Evolutionary conservation across 2,888 invertebrate genomes (phyloP).

Genomic region (Neoaliturus tenellus): DNA sequence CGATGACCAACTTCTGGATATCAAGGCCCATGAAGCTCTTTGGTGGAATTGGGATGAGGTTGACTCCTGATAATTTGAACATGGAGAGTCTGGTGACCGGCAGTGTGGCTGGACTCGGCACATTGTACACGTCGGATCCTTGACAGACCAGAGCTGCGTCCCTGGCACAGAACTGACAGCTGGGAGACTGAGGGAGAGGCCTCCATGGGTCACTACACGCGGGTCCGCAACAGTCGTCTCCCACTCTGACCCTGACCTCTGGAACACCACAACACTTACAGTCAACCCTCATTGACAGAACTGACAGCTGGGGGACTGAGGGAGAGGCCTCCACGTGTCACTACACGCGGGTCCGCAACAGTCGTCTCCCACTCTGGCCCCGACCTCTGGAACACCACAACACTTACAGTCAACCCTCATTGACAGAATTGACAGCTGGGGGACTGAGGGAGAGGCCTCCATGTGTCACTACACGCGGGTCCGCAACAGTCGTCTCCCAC

Average conservation of each 20-base stretch:
- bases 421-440: too few species aligned
- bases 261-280: too few species aligned
- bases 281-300: background rate
- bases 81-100: background rate
- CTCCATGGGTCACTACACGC: background rate
- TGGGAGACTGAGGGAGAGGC: background rate
- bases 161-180: conserved; percentile 8
- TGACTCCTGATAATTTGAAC: background rate
- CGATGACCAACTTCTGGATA: conserved; percentile 30
- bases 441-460: too few species aligned
- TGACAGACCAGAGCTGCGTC: conserved; percentile 1
- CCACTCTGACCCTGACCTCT: too few species aligned
- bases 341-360: too few species aligned
- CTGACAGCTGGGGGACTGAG: background rate
- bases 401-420: too few species aligned
- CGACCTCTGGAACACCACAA: too few species aligned
- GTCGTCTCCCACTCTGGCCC: too few species aligned
- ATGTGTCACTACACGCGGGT: too few species aligned
- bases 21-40: conserved; percentile 1
- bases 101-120: background rate
- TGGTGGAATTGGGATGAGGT: conserved; percentile 23
- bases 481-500: too few species aligned
- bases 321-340: too few species aligned
- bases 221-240: background rate
- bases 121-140: background rate